phyloP scores from a whole-genome alignment of 2,113 vertebrate species.

The Malurus elegans region DNA sequence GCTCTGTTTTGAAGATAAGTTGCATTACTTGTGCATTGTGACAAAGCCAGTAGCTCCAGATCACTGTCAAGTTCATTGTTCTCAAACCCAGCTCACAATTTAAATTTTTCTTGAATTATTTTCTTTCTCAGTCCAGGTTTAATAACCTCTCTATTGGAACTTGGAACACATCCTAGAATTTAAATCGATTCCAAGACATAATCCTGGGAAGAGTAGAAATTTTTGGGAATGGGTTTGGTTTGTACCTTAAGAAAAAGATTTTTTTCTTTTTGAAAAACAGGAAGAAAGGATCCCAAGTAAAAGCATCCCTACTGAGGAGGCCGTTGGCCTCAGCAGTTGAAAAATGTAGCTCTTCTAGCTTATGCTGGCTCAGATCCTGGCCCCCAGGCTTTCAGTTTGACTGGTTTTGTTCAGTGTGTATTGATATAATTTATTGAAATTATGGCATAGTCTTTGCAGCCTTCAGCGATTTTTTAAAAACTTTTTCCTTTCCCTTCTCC shows the following conservation, averaged over 20 bases:
- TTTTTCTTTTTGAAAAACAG: neutral
- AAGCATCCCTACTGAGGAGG: neutral
- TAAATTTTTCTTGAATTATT: neutral
- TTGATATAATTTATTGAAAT: constrained; percentile 23
- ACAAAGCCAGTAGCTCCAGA: neutral
- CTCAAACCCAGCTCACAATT: neutral
- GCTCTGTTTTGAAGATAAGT: neutral
- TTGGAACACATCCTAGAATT: neutral
- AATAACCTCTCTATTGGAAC: neutral
- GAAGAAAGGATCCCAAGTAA: neutral
- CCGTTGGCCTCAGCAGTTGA: neutral
- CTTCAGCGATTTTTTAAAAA: neutral
- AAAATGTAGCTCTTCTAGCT: neutral
- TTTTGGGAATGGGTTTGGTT: neutral
- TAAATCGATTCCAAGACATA: neutral
- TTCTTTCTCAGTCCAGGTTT: neutral
- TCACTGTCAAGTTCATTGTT: neutral
- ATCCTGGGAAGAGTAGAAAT: neutral
- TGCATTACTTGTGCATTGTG: neutral
- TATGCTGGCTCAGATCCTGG: neutral
- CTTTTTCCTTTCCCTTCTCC: neutral
- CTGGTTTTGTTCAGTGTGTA: constrained; percentile 1
- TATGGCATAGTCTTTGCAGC: neutral
- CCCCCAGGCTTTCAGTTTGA: constrained; percentile 3
- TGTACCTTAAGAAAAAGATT: neutral